phyloP scores from a whole-genome alignment of 2,797 vertebrate species.

The Podargus strigoides region DNA sequence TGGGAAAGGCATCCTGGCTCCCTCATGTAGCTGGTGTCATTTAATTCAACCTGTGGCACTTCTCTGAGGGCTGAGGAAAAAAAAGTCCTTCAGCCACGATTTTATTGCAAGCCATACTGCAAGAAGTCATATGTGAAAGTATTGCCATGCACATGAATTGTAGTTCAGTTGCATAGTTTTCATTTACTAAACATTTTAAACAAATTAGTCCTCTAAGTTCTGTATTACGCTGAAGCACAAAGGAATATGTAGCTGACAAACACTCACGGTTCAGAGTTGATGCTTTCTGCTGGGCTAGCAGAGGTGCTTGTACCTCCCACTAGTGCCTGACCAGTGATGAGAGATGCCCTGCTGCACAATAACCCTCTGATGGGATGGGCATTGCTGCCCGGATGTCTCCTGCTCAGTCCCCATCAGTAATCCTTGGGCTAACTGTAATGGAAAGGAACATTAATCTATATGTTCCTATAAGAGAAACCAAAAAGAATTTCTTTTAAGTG shows the following conservation, averaged over 20 bases:
- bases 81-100: background rate
- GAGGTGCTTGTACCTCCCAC: background rate
- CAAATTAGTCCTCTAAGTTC: background rate
- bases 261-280: background rate
- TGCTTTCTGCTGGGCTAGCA: background rate
- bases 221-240: background rate
- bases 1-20: background rate
- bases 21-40: background rate
- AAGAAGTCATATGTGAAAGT: background rate
- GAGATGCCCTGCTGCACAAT: accelerated
- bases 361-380: background rate
- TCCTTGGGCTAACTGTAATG: background rate
- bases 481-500: background rate
- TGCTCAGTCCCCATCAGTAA: background rate
- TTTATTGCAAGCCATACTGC: background rate
- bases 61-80: background rate
- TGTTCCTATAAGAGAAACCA: background rate
- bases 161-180: background rate
- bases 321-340: background rate
- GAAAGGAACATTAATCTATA: background rate
- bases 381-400: accelerated
- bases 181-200: background rate
- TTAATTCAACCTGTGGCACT: background rate
- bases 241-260: background rate
- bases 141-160: background rate